Evolutionary conservation across 2,113 vertebrate genomes (phyloP), one percentile per base, ranked within the genome.

Genomic region (Semnornis frantzii): DNA sequence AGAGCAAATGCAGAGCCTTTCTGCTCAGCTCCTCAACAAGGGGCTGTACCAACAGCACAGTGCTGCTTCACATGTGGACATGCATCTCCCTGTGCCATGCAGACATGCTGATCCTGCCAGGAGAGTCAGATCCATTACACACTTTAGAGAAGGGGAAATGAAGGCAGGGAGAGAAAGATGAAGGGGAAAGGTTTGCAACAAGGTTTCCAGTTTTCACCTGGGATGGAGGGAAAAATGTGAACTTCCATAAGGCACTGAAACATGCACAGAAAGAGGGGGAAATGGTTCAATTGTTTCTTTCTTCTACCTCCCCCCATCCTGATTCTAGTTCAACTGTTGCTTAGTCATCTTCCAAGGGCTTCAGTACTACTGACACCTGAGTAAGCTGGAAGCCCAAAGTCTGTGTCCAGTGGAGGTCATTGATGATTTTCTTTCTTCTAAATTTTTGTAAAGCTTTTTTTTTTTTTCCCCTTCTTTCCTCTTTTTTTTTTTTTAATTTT

Each of bases 191-290:
- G 28, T 21, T 34, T 75, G 58, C 28, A 58, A 63, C 48, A 39
- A 25, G 16, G 37, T 39, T 69, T 30, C 15, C 44, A 48, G 25
- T 48, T 69, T 48, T 31, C 39, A 37, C 1, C 0, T 31, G 34
- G 37, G 59, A 46, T 2, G 1, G 44, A 72, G 15, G 58, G n/a
- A 8, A n/a, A 87, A 76, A 44, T 15, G 7, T 0, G 0, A 58
- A 34, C 15, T 68, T 76, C 44, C 27, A 25, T 6, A 39, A 46
- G 2, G 5, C 63, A 66, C 30, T 33, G 39, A 91, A 65, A 73
- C 25, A 34, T 50, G 44, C 21, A 34, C 5, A 62, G 33, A 57
- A 81, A 78, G 16, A 75, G 31, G 33, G 16, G n/a, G 28, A 87
- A 79, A 83, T 0, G 1, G 3, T 30, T 27, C 33, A 42, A 11